Base-by-base conservation (phyloP, 2,888 invertebrate genomes). In the Tipula vernalis region DNA sequence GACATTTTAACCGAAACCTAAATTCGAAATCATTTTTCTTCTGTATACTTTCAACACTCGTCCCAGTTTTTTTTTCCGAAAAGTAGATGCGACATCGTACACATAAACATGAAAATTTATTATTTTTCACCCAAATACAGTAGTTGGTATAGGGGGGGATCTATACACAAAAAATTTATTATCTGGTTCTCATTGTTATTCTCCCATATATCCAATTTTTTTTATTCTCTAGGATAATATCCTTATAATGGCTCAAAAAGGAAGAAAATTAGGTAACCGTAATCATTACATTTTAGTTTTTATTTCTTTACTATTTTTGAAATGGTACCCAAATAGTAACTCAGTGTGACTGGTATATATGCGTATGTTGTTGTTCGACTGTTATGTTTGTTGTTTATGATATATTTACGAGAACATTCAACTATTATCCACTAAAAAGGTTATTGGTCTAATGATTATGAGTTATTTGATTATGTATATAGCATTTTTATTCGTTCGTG, bases 281-380 rank as follows among this genome's bases (percentile, higher is more conserved):
- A 71, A 71, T 71, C 71, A 71, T 71, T 71, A 71, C 71, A 71
- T 71, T 71, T 71, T 71, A 71, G 71, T 71, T 71, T 71, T 71
- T 28, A 71, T 28, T 71, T 39, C 39, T 39, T 39, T 8, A 8
- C 3, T 18, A 71, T 71, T 28, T 71, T 71, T 10, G 71, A 71
- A 10, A 28, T 28, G 10, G 2, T 3, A 51, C 51, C 15, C 15
- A 15, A 12, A 4, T 2, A 28, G 28, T 28, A 28, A 28, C 28
- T 28, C 28, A 71, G 28, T 71, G 18, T n/a, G n/a, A 28, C 28
- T 51, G 71, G 71, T 71, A 71, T 18, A 10, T 71, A 6, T 39
- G 18, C 18, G 18, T 71, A 28, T 28, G 28, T 28, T 28, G 28
- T 28, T 28, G 28, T 28, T 28, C 28, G 28, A 28, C 28, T n/a